Evolutionary conservation across 1,140 invertebrate genomes (phyloP).

Genomic region (Brachystomella parvula): DNA sequence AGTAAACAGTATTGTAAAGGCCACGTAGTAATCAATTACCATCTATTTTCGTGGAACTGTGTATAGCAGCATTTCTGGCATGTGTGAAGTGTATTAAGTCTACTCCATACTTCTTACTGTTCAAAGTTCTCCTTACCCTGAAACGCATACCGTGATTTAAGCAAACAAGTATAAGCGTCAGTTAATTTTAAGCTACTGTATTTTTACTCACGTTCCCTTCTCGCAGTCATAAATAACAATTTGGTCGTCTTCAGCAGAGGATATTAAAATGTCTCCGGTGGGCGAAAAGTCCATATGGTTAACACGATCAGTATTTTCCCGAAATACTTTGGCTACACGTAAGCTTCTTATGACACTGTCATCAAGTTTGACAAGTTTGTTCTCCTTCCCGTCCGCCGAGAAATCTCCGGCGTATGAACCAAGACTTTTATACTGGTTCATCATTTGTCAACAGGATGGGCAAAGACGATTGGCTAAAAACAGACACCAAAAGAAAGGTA

Average conservation of each 20-base stretch:
- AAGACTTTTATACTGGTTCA: background rate
- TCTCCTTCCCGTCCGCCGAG: constrained; percentile 7
- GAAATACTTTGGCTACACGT: constrained; percentile 92
- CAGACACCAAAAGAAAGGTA: background rate
- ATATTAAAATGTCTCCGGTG: constrained; percentile 90
- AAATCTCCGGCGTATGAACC: background rate
- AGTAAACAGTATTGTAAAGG: constrained; percentile 8
- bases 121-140: constrained; percentile 81
- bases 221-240: constrained; percentile 99
- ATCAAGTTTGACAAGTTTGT: constrained; percentile 71
- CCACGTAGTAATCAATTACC: constrained; percentile 44
- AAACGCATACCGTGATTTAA: constrained; percentile 34
- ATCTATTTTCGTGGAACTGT: constrained; percentile 98
- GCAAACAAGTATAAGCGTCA: background rate
- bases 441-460: background rate
- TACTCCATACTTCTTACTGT: constrained; percentile 99
- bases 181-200: background rate
- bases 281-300: constrained; percentile 96
- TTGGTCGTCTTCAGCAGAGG: constrained; percentile 98
- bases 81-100: constrained; percentile 98
- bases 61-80: constrained; percentile 94
- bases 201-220: constrained; percentile 67
- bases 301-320: constrained; percentile 94
- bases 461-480: background rate
- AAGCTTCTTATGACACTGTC: constrained; percentile 87